Percentiles rank a stretch among this genome's conserved stretches.
Evolutionary conservation across 2,113 vertebrate species (phyloP).

Genomic region (Mormoops blainvillei): DNA sequence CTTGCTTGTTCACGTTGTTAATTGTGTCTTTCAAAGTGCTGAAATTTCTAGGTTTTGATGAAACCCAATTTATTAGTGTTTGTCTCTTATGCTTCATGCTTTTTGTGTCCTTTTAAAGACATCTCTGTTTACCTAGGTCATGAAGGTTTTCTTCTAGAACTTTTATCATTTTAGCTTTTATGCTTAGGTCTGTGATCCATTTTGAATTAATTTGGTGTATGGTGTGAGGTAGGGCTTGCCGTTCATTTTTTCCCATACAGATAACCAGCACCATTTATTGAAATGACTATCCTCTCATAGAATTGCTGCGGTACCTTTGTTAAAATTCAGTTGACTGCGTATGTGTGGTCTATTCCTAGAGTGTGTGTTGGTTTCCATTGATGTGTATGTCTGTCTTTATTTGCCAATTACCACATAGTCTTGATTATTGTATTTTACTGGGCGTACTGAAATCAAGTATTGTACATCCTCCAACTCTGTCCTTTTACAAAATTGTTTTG

Average conservation of each 20-base stretch:
- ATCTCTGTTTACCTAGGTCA: neutral
- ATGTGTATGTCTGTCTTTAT: neutral
- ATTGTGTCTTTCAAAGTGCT: neutral
- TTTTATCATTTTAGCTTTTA: neutral
- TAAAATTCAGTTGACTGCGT: neutral
- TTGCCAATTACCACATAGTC: neutral
- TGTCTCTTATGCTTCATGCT: neutral
- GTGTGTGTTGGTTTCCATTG: neutral
- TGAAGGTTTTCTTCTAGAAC: neutral
- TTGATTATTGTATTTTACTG: neutral
- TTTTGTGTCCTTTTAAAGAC: neutral
- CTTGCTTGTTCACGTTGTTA: neutral
- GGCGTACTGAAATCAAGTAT: neutral
- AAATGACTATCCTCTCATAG: neutral
- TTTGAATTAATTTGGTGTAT: neutral
- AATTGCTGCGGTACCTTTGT: neutral
- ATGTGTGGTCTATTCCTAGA: neutral
- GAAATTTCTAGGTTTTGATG: neutral
- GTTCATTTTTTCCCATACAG: too few relatives aligned
- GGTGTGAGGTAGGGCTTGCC: neutral
- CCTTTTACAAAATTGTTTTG: neutral
- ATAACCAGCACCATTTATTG: neutral
- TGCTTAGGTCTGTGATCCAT: neutral
- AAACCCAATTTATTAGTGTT: neutral
- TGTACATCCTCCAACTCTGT: neutral